Base-by-base conservation (phyloP, 2,113 vertebrate genomes). In the Anarrhichthys ocellatus region DNA sequence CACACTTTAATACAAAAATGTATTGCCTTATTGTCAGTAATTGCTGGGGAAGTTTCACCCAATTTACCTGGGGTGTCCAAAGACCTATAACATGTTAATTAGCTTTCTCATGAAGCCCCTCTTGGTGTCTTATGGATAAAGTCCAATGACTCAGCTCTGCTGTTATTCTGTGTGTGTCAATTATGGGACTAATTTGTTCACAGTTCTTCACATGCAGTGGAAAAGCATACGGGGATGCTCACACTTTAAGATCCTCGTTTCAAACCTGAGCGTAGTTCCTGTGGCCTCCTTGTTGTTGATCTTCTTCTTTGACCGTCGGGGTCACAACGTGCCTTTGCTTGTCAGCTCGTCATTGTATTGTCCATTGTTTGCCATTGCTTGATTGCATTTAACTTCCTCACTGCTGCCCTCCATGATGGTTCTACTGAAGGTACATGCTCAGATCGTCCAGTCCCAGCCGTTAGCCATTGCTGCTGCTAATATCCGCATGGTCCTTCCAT, bases 361-460 rank as follows among this genome's bases (percentile, higher is more conserved):
- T 32, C 79, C 81, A 76, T 87, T 61, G 74, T 88, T 87, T 84
- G 84, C 78, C 87, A 82, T 90, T 80, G 91, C 87, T 85, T 87
- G 74, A 87, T 73, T 80, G 69, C 80, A 80, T 86, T 81, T 38
- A 74, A 80, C 72, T 76, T 70, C 17, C 22, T 79, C 77, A 78
- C 84, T 38, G 61, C 80, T 66, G 81, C 54, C 66, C 64, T 80
- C 40, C 73, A 54, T 79, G 68, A 81, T 65, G 78, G 73, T 84
- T 74, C 67, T 65, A 44, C 78, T 58, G 54, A 13, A 44, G 24
- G 17, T 56, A 40, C 72, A 77, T 78, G 72, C 78, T 82, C 75
- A 71, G 76, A 79, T 27, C 5, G 73, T 72, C 54, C 52, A 34
- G 62, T 86, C 11, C 63, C 5, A 75, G 69, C 70, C 1, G 17